A percentile compares a stretch with the other conserved stretches of the same genome.
Conservation (phyloP, 2,113 vertebrate species). For the Crotophaga sulcirostris region DNA sequence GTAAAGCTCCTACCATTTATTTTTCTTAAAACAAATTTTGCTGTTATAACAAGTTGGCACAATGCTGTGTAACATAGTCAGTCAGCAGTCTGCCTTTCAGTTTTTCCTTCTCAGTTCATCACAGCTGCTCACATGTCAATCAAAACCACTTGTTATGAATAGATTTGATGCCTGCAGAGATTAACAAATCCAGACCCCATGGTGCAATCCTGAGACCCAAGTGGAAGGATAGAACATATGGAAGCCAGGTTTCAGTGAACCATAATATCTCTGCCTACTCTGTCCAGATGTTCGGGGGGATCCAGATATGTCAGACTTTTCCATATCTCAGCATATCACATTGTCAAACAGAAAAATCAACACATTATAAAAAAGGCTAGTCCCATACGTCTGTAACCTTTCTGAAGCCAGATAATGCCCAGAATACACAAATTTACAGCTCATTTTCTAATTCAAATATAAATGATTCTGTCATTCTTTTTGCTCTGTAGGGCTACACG, state of each 20-base stretch:
- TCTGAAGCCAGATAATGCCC: not conserved
- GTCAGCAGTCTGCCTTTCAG: not conserved
- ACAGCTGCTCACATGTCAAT: not conserved
- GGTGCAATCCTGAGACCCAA: not conserved
- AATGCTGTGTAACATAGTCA: not conserved
- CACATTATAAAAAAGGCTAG: not conserved
- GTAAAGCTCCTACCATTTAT: not conserved
- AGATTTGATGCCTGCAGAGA: conserved; percentile 4
- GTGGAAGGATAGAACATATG: not conserved
- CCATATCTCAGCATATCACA: fast-evolving
- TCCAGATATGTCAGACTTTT: not conserved
- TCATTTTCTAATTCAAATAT: not conserved
- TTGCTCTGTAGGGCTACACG: not conserved
- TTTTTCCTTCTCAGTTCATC: not conserved
- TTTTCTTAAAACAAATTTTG: not conserved
- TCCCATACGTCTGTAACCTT: not conserved
- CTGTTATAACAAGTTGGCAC: not conserved
- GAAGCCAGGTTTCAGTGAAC: not conserved
- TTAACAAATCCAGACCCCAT: not conserved
- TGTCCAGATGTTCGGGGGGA: not conserved
- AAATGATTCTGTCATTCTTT: not conserved
- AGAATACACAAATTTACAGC: not conserved
- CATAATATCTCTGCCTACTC: not conserved
- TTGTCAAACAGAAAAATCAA: not conserved
- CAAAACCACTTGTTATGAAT: not conserved